A percentile compares a stretch with the other conserved stretches of the same genome.
Evolutionary conservation across 2,797 vertebrate genomes (phyloP).

Genomic region (Anableps anableps): DNA sequence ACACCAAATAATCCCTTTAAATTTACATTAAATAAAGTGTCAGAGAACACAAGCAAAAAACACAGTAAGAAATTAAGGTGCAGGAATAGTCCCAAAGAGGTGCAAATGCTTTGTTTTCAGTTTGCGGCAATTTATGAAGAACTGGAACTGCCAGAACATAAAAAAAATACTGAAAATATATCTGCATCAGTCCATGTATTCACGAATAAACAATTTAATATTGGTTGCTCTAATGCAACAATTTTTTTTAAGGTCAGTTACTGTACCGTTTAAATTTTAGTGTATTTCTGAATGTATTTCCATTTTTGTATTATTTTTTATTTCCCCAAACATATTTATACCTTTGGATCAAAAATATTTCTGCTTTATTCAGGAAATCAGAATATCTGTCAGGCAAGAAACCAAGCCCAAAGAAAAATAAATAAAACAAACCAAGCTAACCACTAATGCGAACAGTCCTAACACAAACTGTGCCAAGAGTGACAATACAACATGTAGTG

Average conservation of each 20-base stretch:
- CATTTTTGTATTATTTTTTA: background rate
- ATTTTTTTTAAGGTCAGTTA: background rate
- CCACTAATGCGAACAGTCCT: background rate
- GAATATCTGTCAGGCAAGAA: background rate
- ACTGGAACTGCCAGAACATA: background rate
- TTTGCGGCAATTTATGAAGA: background rate
- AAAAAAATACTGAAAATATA: background rate
- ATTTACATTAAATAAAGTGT: background rate
- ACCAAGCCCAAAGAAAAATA: background rate
- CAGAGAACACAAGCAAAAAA: background rate
- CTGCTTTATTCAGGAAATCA: background rate
- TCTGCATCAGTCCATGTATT: background rate
- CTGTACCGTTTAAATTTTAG: background rate
- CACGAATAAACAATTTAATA: background rate
- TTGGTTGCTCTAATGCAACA: background rate
- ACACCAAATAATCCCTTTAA: background rate
- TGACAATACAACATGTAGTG: background rate
- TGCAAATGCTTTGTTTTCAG: background rate
- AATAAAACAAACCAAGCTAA: background rate
- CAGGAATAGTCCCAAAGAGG: too few relatives aligned
- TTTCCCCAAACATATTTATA: background rate
- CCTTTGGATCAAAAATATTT: background rate
- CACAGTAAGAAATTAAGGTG: background rate
- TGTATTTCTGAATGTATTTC: background rate
- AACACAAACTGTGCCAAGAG: background rate